Base-by-base conservation (phyloP, 2,113 vertebrate genomes). In the Prunella fulvescens region DNA sequence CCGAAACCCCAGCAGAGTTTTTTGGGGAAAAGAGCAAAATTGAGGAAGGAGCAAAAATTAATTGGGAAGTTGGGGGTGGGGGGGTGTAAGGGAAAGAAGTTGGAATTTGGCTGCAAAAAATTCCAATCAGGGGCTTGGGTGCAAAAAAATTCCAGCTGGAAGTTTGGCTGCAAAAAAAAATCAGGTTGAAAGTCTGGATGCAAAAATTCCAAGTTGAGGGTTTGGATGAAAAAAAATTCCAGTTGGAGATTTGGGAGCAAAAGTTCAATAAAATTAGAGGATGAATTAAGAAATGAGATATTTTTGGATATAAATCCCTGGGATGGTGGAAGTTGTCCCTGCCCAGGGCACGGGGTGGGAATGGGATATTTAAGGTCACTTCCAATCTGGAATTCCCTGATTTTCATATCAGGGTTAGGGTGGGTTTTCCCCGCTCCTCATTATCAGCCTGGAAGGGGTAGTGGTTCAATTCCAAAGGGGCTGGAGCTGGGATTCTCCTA, bases 261-360 rank as follows among this genome's bases (percentile, higher is more conserved):
- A 29, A 50, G 9, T 12, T 3, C 7, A 6, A 8, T 19, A 2
- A 15, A 64, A 42, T 10, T 8, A 11, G 9, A 23, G 24, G 40
- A 23, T 6, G 4, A 10, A 35, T 6, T 14, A 0, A n/a, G 37
- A 76, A 48, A 3, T 10, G 3, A 1, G 14, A 25, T 15, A 1
- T 9, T 48, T 72, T 26, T 3, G 26, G 6, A 0, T 31, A 1
- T 2, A 5, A 50, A 19, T 35, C 7, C 42, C 31, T 25, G 66
- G 31, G 25, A 25, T 26, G 4, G 50, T 11, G 50, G 76, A 33
- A 42, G 31, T 12, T 35, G 17, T 8, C 13, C 35, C 53, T 22
- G 44, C 15, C n/a, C 24, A 1, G 1, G 44, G 44, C 37, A 26
- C 0, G 24, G 57, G 31, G 13, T 19, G 2, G 66, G 42, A 26